Percentiles rank a stretch among this genome's conserved stretches.
Evolutionary conservation across 1,140 invertebrate species (phyloP).

Genomic region (Brachionus plicatilis): DNA sequence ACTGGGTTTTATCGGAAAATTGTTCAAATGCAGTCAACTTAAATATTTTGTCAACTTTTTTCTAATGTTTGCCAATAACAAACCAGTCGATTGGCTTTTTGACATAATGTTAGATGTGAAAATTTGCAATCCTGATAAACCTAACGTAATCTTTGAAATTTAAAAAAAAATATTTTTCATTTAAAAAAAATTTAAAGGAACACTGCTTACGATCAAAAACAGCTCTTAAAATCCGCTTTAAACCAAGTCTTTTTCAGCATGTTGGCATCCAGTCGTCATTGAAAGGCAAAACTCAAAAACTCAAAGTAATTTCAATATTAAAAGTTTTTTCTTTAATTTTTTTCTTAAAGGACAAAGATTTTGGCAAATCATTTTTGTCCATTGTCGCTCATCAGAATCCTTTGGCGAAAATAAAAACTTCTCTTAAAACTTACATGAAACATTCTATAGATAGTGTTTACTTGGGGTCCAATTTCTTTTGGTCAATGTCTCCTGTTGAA

Average conservation of each 20-base stretch:
- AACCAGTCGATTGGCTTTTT: conserved; percentile 92
- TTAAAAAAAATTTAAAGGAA: conserved; percentile 63
- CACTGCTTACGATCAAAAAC: conserved; percentile 64
- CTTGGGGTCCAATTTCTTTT: conserved; percentile 80
- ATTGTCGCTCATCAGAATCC: conserved; percentile 68
- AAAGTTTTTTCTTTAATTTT: not conserved
- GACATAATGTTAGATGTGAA: conserved; percentile 65
- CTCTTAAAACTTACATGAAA: conserved; percentile 76
- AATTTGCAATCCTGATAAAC: conserved; percentile 66
- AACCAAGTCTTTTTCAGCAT: conserved; percentile 89
- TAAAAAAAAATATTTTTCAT: conserved; percentile 13
- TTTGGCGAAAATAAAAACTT: conserved; percentile 68
- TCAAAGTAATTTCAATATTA: conserved; percentile 67
- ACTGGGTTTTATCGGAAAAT: conserved; percentile 65
- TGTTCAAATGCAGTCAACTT: conserved; percentile 82
- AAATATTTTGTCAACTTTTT: conserved; percentile 85
- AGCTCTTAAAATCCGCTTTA: conserved; percentile 62
- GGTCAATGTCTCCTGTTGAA: conserved; percentile 77
- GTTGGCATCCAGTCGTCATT: conserved; percentile 89
- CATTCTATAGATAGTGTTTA: conserved; percentile 77
- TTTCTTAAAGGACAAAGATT: conserved; percentile 73
- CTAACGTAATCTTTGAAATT: conserved; percentile 45
- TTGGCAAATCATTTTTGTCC: conserved; percentile 76
- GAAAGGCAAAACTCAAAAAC: conserved; percentile 90
- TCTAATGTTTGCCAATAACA: conserved; percentile 87